Percentiles rank a stretch among this genome's conserved stretches.
Conservation (phyloP, 2,888 invertebrate species). For the Arrhopalites spinosus region DNA sequence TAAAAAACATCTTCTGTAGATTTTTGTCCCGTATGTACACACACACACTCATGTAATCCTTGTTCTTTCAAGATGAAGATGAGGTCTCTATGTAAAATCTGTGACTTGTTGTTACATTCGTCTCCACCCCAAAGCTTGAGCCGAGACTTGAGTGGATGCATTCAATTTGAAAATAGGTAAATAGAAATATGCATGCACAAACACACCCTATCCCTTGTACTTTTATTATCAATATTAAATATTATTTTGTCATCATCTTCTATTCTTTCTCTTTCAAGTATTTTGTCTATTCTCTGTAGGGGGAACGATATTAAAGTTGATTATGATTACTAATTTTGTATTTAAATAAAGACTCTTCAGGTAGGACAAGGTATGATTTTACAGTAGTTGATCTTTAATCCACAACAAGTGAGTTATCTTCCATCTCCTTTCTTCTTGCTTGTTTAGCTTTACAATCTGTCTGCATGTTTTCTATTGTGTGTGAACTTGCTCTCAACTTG, state of each 20-base stretch:
- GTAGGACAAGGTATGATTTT: constrained; percentile 9
- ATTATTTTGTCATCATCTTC: background rate
- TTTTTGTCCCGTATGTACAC: too few relatives aligned
- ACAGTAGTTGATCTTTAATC: background rate
- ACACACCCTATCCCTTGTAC: background rate
- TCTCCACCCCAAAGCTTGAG: background rate
- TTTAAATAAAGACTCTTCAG: background rate
- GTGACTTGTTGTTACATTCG: background rate
- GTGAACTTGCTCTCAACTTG: background rate
- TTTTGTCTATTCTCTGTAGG: too few relatives aligned
- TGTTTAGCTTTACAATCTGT: background rate
- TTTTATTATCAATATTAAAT: background rate
- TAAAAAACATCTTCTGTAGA: too few relatives aligned
- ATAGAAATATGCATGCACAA: background rate
- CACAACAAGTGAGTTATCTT: background rate
- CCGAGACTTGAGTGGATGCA: too few relatives aligned
- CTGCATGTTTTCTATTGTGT: background rate
- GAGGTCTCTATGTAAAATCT: too few relatives aligned
- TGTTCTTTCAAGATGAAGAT: too few relatives aligned
- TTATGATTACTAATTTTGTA: background rate
- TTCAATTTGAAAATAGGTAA: background rate
- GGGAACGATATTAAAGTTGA: background rate
- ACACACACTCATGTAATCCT: too few relatives aligned
- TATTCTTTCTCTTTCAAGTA: background rate
- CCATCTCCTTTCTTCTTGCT: background rate